Base-by-base conservation (phyloP, 2,113 vertebrate genomes). In the Callipepla californica region DNA sequence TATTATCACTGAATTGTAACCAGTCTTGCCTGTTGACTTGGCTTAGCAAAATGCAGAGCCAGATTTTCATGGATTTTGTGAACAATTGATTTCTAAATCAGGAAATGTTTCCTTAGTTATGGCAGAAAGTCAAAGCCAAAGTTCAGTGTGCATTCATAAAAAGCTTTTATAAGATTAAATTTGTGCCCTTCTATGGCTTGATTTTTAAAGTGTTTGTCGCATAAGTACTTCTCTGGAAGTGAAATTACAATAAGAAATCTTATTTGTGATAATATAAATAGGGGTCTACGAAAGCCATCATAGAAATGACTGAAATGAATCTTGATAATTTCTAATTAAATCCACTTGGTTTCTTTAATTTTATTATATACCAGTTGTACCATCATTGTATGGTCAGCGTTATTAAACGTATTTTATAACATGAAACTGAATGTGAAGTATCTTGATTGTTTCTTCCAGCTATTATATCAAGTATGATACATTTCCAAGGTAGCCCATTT, bases 1-100 rank as follows among this genome's bases (percentile, higher is more conserved):
- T 30, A 80, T 87, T 94, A 77, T 50, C 82, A 30, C 51, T n/a
- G 42, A 89, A 44, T 87, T 82, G 67, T 92, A 89, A 91, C 36
- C 58, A 79, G 65, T 86, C 42, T 76, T 93, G 59, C 34, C 42
- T 77, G 25, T 26, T 92, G 79, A 70, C 50, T 92, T 87, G 90
- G 34, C 18, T 81, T 82, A 77, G 67, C 48, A 89, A 92, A 90
- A 92, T 50, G 58, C 9, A 73, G 73, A 87, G 34, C 45, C 30
- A 82, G 13, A 26, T 73, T 93, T 74, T 79, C 38, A 19, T 77
- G 59, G 13, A 14, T 66, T 62, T 47, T 89, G 6, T 65, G 55
- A 82, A 44, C 50, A 85, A 21, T 40, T 90, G 80, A 76, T 61
- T 45, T 76, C 9, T 88, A 44, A 45, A 75, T 86, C 38, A 77